phyloP scores from a whole-genome alignment of 2,797 vertebrate species.

The Mastacembelus armatus region DNA sequence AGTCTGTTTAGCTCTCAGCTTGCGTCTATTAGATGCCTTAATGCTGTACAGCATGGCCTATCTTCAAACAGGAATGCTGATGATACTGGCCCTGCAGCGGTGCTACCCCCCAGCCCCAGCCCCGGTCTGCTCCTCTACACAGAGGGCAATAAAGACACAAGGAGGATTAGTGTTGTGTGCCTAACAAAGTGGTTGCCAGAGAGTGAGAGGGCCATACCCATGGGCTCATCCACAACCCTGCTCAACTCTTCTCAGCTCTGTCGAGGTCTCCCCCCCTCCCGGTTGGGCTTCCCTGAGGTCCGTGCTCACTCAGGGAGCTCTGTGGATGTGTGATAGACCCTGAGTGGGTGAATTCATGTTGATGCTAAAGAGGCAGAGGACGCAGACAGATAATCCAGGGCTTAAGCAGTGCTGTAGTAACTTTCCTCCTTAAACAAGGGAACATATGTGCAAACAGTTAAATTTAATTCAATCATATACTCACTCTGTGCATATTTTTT shows the following conservation, averaged over 20 bases:
- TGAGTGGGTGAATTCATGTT: conserved; percentile 81
- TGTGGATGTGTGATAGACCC: conserved; percentile 83
- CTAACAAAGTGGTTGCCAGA: conserved; percentile 82
- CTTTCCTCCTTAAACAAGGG: conserved; percentile 78
- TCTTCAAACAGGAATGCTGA: conserved; percentile 83
- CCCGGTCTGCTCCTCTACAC: conserved; percentile 71
- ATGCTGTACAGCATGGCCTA: conserved; percentile 78
- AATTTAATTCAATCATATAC: conserved; percentile 74
- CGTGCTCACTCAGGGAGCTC: conserved; percentile 78
- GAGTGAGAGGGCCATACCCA: conserved; percentile 81
- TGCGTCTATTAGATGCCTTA: conserved; percentile 76
- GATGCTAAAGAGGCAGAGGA: conserved; percentile 80
- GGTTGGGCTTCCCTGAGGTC: conserved; percentile 77
- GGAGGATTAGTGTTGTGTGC: conserved; percentile 84
- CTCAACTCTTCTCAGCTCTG: conserved; percentile 55
- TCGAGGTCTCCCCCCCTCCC: conserved; percentile 59
- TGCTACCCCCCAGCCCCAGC: conserved; percentile 51
- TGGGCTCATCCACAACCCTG: conserved; percentile 70
- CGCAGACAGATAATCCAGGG: conserved; percentile 81
- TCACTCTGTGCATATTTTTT: conserved; percentile 49
- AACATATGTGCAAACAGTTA: conserved; percentile 80
- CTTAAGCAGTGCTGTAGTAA: conserved; percentile 77
- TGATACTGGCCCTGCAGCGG: conserved; percentile 79
- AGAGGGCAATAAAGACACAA: conserved; percentile 84
- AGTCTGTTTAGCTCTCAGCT: conserved; percentile 63